Conservation (phyloP, 2,113 vertebrate genomes). For the Saguinus imperator region DNA sequence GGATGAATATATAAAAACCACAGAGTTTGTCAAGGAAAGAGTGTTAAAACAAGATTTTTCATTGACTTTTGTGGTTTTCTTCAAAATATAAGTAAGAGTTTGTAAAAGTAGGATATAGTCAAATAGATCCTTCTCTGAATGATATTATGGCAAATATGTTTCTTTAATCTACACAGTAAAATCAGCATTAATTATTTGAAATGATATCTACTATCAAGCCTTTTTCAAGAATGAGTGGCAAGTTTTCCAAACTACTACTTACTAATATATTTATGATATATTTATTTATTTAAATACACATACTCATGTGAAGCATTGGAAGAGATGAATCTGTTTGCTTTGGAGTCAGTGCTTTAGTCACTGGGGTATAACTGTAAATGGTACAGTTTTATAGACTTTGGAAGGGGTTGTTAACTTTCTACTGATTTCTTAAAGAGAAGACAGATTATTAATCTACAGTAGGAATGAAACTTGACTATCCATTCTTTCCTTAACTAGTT, state of each 20-base stretch:
- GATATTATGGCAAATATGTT: conserved; percentile 70
- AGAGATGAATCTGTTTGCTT: background rate
- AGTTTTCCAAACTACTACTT: background rate
- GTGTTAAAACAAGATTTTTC: background rate
- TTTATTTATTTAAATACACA: background rate
- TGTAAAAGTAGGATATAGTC: conserved; percentile 49
- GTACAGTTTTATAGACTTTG: conserved; percentile 49
- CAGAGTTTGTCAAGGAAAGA: background rate
- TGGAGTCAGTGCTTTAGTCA: conserved; percentile 41
- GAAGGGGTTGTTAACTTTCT: conserved; percentile 57
- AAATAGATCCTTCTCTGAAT: conserved; percentile 73
- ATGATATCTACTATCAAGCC: conserved; percentile 44
- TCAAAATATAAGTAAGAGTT: conserved; percentile 18
- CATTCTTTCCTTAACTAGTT: conserved; percentile 42
- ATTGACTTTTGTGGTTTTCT: background rate
- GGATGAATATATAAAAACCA: background rate
- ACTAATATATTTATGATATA: background rate
- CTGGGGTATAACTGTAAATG: conserved; percentile 37
- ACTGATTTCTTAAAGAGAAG: conserved; percentile 71
- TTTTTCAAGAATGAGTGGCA: conserved; percentile 7
- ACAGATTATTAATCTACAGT: conserved; percentile 64
- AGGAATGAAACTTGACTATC: conserved; percentile 2
- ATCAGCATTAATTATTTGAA: conserved; percentile 60
- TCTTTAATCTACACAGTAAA: conserved; percentile 76
- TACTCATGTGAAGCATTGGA: background rate